These are phyloP conservation scores for Progne subis DNA, from an alignment of 2,113 vertebrate species.

Conservation along the genomic window DNA sequence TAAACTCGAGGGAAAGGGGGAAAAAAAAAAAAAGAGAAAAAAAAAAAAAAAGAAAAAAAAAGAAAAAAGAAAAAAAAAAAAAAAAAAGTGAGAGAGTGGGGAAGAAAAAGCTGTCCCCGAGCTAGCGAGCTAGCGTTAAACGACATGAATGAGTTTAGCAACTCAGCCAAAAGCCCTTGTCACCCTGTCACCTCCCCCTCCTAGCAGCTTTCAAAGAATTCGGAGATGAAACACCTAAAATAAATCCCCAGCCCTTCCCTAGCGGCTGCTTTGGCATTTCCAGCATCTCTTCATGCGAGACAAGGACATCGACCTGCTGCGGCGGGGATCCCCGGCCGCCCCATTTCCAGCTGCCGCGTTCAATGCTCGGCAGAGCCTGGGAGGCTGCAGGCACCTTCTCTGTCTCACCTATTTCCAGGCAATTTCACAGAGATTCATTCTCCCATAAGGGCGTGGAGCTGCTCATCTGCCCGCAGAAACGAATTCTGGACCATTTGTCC, in stretches of 20 bases:
- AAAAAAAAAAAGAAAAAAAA: background rate
- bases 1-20: background rate
- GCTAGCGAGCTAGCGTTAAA: background rate
- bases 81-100: background rate
- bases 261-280: background rate
- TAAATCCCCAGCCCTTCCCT: background rate
- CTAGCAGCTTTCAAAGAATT: background rate
- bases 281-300: background rate
- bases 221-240: background rate
- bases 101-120: background rate
- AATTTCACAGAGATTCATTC: background rate
- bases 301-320: background rate
- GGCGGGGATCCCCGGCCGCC: rapidly evolving
- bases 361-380: background rate
- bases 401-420: background rate
- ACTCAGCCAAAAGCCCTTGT: background rate
- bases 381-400: background rate
- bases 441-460: no score
- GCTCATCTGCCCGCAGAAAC: background rate
- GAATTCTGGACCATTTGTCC: background rate
- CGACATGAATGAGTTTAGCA: background rate
- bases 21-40: background rate
- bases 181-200: background rate
- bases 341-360: background rate
- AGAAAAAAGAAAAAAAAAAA: background rate